phyloP scores from a whole-genome alignment of 2,113 vertebrate genomes.

The Psilopsiagon aymara region DNA sequence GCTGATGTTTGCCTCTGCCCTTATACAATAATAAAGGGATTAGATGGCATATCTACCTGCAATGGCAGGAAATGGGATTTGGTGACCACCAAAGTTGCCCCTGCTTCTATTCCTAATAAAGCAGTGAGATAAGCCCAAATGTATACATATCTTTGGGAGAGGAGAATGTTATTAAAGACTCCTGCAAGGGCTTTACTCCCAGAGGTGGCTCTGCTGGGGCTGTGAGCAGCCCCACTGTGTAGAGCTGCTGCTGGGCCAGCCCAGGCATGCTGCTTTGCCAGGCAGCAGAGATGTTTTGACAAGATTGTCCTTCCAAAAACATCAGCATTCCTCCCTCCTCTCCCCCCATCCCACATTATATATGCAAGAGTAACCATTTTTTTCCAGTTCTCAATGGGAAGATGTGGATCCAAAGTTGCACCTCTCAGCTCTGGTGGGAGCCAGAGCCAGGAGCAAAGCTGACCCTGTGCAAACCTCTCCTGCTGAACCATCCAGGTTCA shows the following conservation, averaged over 20 bases:
- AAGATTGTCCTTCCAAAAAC: background rate
- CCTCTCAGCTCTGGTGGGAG: background rate
- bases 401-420: background rate
- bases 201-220: background rate
- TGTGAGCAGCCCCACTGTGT: rapidly evolving
- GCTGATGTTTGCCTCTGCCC: background rate
- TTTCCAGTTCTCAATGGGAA: background rate
- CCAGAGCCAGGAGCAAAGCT: background rate
- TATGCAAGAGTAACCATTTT: background rate
- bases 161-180: background rate
- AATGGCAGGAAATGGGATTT: background rate
- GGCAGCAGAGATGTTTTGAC: background rate
- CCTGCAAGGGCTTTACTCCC: background rate
- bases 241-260: background rate
- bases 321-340: background rate
- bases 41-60: background rate
- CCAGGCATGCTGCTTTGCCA: background rate
- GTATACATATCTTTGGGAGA: background rate
- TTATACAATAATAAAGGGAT: slow-evolving; percentile 25
- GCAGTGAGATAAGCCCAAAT: background rate
- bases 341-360: rapidly evolving
- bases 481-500: background rate
- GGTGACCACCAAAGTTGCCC: background rate
- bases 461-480: background rate
- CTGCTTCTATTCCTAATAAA: slow-evolving; percentile 17